Conservation (phyloP, 2,888 invertebrate genomes). For the Tipula confusa region DNA sequence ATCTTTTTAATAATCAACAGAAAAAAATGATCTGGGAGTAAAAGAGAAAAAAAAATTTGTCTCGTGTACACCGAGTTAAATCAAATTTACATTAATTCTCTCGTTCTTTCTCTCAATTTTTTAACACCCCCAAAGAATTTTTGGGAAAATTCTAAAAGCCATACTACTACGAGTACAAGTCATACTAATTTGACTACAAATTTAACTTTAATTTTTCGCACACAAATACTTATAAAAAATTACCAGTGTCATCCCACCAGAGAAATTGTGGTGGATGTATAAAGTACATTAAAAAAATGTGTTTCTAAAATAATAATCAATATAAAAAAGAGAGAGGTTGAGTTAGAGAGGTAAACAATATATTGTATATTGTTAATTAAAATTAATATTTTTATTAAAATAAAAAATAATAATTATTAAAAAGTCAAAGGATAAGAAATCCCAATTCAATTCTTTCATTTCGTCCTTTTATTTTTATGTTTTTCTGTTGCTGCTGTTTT, state of each 20-base stretch:
- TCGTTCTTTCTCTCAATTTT: not conserved
- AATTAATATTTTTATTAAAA: conserved; percentile 3
- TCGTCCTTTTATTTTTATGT: not conserved
- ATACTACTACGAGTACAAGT: not conserved
- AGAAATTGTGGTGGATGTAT: not conserved
- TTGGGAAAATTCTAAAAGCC: not conserved
- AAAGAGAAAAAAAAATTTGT: not conserved
- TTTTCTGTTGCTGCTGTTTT: no score
- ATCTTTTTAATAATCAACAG: not conserved
- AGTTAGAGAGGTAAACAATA: not conserved
- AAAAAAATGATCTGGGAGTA: not conserved
- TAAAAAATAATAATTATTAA: not conserved
- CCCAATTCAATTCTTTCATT: not conserved
- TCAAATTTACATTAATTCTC: not conserved
- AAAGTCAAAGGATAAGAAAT: not conserved
- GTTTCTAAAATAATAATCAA: not conserved
- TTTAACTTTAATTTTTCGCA: not conserved
- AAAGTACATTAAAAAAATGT: not conserved
- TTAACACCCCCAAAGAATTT: not conserved
- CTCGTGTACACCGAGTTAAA: not conserved
- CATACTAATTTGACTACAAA: not conserved
- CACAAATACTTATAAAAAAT: not conserved
- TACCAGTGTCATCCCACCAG: not conserved
- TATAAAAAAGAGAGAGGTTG: not conserved
- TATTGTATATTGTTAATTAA: not conserved